phyloP scores from a whole-genome alignment of 1,140 invertebrate genomes.

The Platyscapa corneri region DNA sequence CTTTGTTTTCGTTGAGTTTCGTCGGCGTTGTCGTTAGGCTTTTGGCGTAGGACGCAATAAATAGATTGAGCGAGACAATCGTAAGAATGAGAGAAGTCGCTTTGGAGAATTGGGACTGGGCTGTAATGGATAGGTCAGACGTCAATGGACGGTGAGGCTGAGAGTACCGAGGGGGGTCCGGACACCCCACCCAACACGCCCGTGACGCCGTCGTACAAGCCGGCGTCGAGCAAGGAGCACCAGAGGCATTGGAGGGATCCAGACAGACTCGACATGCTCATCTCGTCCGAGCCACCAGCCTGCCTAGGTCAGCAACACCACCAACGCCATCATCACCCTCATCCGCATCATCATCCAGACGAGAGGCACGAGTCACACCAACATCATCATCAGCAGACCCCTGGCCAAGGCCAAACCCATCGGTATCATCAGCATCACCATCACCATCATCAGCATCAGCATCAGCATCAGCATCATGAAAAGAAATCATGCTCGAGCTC shows the following conservation, averaged over 20 bases:
- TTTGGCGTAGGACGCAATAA: slow-evolving; percentile 70
- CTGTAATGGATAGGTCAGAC: slow-evolving; percentile 74
- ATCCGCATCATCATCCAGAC: slow-evolving; percentile 52
- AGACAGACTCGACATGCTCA: slow-evolving; percentile 45
- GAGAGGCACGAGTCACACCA: slow-evolving; percentile 60
- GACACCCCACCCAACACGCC: slow-evolving; percentile 77
- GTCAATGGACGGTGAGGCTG: slow-evolving; percentile 74
- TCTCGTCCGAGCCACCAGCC: slow-evolving; percentile 42
- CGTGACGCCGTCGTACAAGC: slow-evolving; percentile 71
- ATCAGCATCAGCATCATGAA: slow-evolving; percentile 54
- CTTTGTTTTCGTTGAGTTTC: slow-evolving; percentile 60
- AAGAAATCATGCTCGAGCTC: slow-evolving; percentile 60
- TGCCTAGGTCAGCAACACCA: slow-evolving; percentile 54
- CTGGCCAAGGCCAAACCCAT: slow-evolving; percentile 52
- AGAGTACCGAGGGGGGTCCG: slow-evolving; percentile 74
- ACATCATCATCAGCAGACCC: slow-evolving; percentile 49
- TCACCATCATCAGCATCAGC: slow-evolving; percentile 59
- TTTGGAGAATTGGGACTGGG: slow-evolving; percentile 71
- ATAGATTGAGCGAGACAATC: slow-evolving; percentile 62
- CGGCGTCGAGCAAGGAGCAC: slow-evolving; percentile 62
- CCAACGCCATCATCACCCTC: slow-evolving; percentile 21
- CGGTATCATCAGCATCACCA: slow-evolving; percentile 58
- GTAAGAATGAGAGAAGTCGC: slow-evolving; percentile 62
- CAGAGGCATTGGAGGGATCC: slow-evolving; percentile 58
- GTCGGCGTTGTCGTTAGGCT: slow-evolving; percentile 71